phyloP scores from a whole-genome alignment of 2,113 vertebrate species.

The Percopsis transmontana region DNA sequence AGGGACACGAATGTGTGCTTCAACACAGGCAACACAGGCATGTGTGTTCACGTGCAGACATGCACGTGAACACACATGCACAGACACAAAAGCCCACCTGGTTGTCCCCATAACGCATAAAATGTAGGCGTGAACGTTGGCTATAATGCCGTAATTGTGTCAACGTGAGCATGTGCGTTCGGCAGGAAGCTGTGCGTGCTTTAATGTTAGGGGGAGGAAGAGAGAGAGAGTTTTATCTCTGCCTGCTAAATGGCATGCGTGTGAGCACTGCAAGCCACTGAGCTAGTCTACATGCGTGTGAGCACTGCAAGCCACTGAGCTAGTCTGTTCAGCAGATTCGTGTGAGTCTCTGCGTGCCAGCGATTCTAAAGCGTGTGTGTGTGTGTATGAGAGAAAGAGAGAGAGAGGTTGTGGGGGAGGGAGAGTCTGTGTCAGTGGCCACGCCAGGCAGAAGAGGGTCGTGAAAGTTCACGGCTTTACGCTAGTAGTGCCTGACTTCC shows the following conservation, averaged over 20 bases:
- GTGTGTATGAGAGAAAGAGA: constrained; percentile 18
- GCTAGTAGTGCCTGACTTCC: constrained; percentile 57
- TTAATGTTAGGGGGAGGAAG: constrained; percentile 49
- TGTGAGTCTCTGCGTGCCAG: constrained; percentile 62
- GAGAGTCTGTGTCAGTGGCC: constrained; percentile 69
- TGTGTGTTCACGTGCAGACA: neutral
- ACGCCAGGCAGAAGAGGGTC: constrained; percentile 72
- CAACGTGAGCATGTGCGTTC: constrained; percentile 28
- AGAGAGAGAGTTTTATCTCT: constrained; percentile 68
- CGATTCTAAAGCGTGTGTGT: constrained; percentile 26
- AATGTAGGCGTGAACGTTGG: neutral
- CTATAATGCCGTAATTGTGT: constrained; percentile 16
- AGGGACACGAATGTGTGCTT: constrained; percentile 20
- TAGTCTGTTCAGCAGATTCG: constrained; percentile 51
- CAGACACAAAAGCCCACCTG: constrained; percentile 2
- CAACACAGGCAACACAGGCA: constrained; percentile 26
- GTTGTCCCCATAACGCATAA: constrained; percentile 10
- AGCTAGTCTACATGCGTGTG: constrained; percentile 62
- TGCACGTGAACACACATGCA: constrained; percentile 29
- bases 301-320: constrained; percentile 66
- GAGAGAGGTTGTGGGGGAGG: constrained; percentile 58
- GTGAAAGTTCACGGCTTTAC: constrained; percentile 70
- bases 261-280: constrained; percentile 64
- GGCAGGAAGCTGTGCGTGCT: constrained; percentile 58
- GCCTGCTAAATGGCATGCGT: constrained; percentile 67